Base-by-base conservation (phyloP, 2,888 invertebrate genomes). In the Zeuzera pyrina region DNA sequence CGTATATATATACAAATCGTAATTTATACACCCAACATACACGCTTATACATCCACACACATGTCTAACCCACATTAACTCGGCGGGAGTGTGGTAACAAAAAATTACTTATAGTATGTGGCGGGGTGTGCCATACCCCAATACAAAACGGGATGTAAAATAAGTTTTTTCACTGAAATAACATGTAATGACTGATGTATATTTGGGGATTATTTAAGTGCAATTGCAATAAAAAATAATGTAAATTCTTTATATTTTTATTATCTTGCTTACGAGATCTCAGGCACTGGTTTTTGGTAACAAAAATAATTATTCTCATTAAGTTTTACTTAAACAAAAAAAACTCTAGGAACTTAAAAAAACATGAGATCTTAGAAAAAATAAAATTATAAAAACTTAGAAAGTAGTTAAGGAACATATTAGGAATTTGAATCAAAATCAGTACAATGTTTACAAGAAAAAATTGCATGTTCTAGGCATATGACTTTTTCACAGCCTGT, bases 391-490 rank as follows among this genome's bases (percentile, higher is more conserved):
- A 23, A 23, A 23, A 23, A 23, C 23, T n/a, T 7, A 7, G 10
- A n/a, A 23, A 23, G n/a, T n/a, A n/a, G n/a, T n/a, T n/a, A n/a
- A n/a, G n/a, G n/a, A n/a, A n/a, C n/a, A 23, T 3, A 7, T 23
- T 23, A 23, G 23, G 23, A 23, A 23, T 10, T 23, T 3, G n/a
- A 5, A 12, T 26, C 14, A 12, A 24, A 15, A 29, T 29, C 29
- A 33, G 33, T 21, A 29, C 33, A 33, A 16, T 29, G 23, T 33
- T 33, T 10, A 16, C 29, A 33, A 10, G 15, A 12, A 15, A 33
- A 33, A 8, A 10, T 33, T 11, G 33, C 33, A 24, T 33, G 33
- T 14, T 33, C 34, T 13, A 30, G 24, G 12, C 30, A 34, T 19
- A 30, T 33, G 22, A 23, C 12, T 23, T 33, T 24, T 11, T 8